These are phyloP conservation scores for Athripsodes cinereus DNA, from an alignment of 2,888 invertebrate species.

Conservation along the genomic window DNA sequence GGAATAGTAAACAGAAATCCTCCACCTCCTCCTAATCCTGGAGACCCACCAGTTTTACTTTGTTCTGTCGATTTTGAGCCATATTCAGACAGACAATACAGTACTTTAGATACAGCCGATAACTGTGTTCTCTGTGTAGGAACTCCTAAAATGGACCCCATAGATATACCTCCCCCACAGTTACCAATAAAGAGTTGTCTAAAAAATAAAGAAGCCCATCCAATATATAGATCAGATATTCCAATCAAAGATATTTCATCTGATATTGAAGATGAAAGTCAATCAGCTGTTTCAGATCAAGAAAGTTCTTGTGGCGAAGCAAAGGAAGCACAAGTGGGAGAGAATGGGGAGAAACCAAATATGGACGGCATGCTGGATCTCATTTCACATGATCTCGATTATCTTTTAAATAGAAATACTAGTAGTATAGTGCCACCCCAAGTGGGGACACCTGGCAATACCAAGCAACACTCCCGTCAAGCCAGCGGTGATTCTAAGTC, in stretches of 20 bases:
- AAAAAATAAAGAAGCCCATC: conserved; percentile 34
- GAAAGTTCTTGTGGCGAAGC: conserved; percentile 22
- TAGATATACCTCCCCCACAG: conserved; percentile 33
- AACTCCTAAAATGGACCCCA: conserved; percentile 27
- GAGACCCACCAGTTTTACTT: conserved; percentile 35
- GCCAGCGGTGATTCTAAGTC: conserved; percentile 20
- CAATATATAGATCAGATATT: conserved; percentile 20
- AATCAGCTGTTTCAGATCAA: conserved; percentile 18
- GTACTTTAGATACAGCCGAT: conserved; percentile 35
- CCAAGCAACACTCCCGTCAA: conserved; percentile 16
- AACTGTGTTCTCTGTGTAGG: conserved; percentile 39
- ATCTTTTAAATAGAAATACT: conserved; percentile 64
- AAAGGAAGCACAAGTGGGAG: conserved; percentile 34
- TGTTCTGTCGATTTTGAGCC: conserved; percentile 41
- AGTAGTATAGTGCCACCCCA: conserved; percentile 28
- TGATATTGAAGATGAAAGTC: conserved; percentile 24
- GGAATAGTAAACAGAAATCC: conserved; percentile 38
- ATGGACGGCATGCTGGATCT: conserved; percentile 67
- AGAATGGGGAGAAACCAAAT: conserved; percentile 37
- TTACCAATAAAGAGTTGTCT: conserved; percentile 44
- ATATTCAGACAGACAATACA: conserved; percentile 36
- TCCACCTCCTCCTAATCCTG: conserved; percentile 31
- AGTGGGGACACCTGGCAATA: conserved; percentile 5
- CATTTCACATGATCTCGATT: conserved; percentile 77
- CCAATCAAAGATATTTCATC: conserved; percentile 16